phyloP scores from a whole-genome alignment of 1,140 invertebrate genomes.

The Akabosia matsudoensis region DNA sequence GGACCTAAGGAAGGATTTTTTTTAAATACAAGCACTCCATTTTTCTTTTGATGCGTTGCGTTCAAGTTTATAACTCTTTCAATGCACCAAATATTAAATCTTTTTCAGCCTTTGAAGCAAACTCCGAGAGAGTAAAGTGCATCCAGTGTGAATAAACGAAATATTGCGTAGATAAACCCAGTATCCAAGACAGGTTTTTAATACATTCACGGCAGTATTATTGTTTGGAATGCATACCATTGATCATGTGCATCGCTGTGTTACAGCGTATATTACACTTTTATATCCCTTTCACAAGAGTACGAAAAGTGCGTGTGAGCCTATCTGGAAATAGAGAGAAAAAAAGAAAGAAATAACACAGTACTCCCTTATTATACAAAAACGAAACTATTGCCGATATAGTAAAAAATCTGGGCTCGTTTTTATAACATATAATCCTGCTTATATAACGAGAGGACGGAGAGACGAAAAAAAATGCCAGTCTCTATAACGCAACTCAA shows the following conservation, averaged over 20 bases:
- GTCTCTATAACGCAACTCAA: not conserved
- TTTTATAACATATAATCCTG: too few relatives aligned
- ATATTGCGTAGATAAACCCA: constrained; percentile 11
- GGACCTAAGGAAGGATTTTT: too few relatives aligned
- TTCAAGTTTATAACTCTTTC: too few relatives aligned
- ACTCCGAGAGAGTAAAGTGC: not conserved
- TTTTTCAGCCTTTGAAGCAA: not conserved
- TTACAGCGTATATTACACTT: not conserved
- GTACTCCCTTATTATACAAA: too few relatives aligned
- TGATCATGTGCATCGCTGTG: too few relatives aligned
- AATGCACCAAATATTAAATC: too few relatives aligned
- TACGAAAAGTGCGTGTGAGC: constrained; percentile 3
- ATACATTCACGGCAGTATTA: too few relatives aligned
- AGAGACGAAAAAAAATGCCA: not conserved
- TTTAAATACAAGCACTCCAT: too few relatives aligned
- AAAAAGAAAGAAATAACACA: not conserved
- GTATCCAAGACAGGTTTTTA: not conserved
- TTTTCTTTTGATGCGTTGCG: not conserved
- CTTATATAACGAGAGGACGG: too few relatives aligned
- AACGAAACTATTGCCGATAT: not conserved
- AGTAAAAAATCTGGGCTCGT: not conserved
- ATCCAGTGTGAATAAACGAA: constrained; percentile 7
- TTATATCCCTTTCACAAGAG: not conserved
- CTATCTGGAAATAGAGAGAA: constrained; percentile 1
- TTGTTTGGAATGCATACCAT: too few relatives aligned